These are phyloP conservation scores for Otolemur garnettii DNA, from an alignment of 2,113 vertebrate genomes.

Conservation along the genomic window DNA sequence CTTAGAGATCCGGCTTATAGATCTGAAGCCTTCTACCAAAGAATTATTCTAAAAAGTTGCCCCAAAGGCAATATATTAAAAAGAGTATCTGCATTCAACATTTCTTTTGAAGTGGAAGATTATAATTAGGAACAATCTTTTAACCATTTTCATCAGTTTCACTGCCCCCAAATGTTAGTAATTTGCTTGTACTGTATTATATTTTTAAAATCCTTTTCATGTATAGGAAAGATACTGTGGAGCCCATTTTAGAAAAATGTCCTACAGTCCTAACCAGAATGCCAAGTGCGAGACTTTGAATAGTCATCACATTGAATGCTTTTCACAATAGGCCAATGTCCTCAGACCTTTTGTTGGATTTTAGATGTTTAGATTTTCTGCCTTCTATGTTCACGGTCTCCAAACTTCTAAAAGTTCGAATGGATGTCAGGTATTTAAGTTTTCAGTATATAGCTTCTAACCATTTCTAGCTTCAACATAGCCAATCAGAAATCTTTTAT, in stretches of 20 bases:
- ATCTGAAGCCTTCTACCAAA: background rate
- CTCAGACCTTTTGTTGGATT: slow-evolving; percentile 38
- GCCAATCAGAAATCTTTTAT: slow-evolving; percentile 75
- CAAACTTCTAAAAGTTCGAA: slow-evolving; percentile 56
- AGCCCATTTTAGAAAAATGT: slow-evolving; percentile 50
- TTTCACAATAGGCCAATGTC: background rate
- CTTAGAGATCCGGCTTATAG: background rate
- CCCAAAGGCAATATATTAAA: slow-evolving; percentile 1
- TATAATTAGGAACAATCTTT: slow-evolving; percentile 45
- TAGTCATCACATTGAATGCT: background rate
- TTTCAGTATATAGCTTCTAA: slow-evolving; percentile 73
- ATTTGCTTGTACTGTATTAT: slow-evolving; percentile 15
- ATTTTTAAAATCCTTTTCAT: slow-evolving; percentile 59
- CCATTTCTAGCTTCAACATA: slow-evolving; percentile 69
- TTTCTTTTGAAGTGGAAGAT: slow-evolving; percentile 47
- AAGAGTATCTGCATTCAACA: background rate
- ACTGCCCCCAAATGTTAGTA: slow-evolving; percentile 13
- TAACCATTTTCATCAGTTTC: background rate
- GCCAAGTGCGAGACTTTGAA: slow-evolving; percentile 13
- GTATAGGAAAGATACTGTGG: slow-evolving; percentile 8
- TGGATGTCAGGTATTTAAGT: slow-evolving; percentile 64
- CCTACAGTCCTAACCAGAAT: slow-evolving; percentile 19
- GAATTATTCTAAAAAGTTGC: background rate
- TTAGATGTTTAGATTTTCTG: slow-evolving; percentile 8
- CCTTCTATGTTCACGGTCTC: slow-evolving; percentile 11